Base-by-base conservation (phyloP, 2,888 invertebrate genomes). In the Cerastis leucographa region DNA sequence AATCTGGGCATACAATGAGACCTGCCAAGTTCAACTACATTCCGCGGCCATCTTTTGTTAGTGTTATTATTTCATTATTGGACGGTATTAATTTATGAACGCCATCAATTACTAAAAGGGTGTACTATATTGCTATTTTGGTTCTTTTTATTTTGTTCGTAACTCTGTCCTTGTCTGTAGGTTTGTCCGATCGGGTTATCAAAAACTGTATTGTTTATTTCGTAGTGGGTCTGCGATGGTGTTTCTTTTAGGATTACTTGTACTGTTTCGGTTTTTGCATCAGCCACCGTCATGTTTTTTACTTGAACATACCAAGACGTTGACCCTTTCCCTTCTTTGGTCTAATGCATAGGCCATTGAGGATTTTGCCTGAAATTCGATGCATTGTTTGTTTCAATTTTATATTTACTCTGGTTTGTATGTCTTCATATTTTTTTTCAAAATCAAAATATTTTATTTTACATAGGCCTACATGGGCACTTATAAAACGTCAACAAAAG, bases 41-140 rank as follows among this genome's bases (percentile, higher is more conserved):
- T 44, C 64, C 71, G 40, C 11, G 17, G 8, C 6, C 25, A 42
- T 59, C 85, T 82, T 85, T 81, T 69, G 76, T 81, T 66, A 17
- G 17, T 22, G 12, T 40, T 66, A 85, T 76, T 85, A 83, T 76
- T 83, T 72, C 40, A 65, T 56, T 76, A 71, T 65, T 81, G 74
- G 44, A 56, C 49, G 3, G 40, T 29, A 49, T 19, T 68, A 64
- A 17, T 75, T 35, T 54, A 69, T n/a, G 14, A 19, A 68, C 9
- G 54, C 19, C 42, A 68, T 82, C 42, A 67, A 74, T 75, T 64
- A n/a, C n/a, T n/a, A n/a, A n/a, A n/a, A n/a, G n/a, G n/a, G n/a
- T n/a, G n/a, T n/a, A n/a, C n/a, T n/a, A n/a, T n/a, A n/a, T n/a
- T n/a, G n/a, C n/a, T n/a, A 35, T 62, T 56, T 19, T 1, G 25